Base-by-base conservation (phyloP, 2,113 vertebrate species). In the Macquaria australasica region DNA sequence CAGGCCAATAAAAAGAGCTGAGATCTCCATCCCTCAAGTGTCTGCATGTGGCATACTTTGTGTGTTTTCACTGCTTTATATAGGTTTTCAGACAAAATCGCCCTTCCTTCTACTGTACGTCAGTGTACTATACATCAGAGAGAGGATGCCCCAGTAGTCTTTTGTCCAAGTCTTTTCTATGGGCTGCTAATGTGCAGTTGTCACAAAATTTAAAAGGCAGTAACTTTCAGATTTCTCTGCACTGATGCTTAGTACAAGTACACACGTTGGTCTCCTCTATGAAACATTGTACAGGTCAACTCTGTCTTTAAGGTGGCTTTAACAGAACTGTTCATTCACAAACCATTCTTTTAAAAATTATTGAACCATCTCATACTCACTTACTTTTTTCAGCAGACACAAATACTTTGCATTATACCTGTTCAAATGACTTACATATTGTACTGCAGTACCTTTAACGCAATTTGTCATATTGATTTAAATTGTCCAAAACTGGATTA, bases 31-130 rank as follows among this genome's bases (percentile, higher is more conserved):
- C 39, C 4, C 69, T 53, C 12, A 56, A 21, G 9, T 50, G 14
- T 86, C 53, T 81, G 43, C n/a, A 53, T 83, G 60, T 64, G 53
- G 48, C 14, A n/a, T 37, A 37, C 37, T 25, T 6, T 15, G 55
- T 68, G 71, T 74, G 68, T 50, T 28, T 64, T 53, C 25, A 69
- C 20, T 23, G 23, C 8, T 84, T 88, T 81, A 82, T 89, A 91
- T 83, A 91, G 23, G 18, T 66, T 75, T 63, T 76, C 12, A 9
- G 3, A 64, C 2, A 64, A 43, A 48, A 25, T 9, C 3, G 8
- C 23, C 77, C 66, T 50, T 73, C 78, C 73, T 48, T 58, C n/a
- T 21, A 59, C 34, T 80, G 6, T 51, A 59, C 9, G 14, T 66
- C 67, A 74, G 0, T 28, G 25, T 41, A 16, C 6, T 60, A 3